phyloP scores from a whole-genome alignment of 1,140 invertebrate species.

The Cardiocondyla obscurior region DNA sequence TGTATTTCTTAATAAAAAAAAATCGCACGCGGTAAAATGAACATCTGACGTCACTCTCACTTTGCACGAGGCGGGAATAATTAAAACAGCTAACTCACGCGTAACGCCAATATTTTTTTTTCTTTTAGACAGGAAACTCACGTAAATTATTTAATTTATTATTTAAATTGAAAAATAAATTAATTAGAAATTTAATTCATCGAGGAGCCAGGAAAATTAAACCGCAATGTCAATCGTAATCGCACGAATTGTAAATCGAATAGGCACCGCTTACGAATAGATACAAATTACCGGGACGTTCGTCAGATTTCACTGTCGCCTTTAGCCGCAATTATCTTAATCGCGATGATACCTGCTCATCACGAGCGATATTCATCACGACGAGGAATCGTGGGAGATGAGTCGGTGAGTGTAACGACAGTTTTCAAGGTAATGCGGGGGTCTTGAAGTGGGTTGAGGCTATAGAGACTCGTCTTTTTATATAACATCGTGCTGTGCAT shows the following conservation, averaged over 20 bases:
- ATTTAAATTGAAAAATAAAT: slow-evolving; percentile 2
- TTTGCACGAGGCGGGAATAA: too few relatives aligned
- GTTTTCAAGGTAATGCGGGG: slow-evolving; percentile 70
- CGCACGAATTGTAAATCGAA: not conserved
- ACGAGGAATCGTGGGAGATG: slow-evolving; percentile 8
- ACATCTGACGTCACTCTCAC: too few relatives aligned
- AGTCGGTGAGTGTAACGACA: slow-evolving; percentile 55
- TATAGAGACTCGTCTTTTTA: slow-evolving; percentile 68
- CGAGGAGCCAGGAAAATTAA: not conserved
- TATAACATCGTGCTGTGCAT: slow-evolving; percentile 66
- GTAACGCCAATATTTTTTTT: too few relatives aligned
- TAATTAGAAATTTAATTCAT: not conserved
- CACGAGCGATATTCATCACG: slow-evolving; percentile 30
- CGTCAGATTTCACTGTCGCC: slow-evolving; percentile 17
- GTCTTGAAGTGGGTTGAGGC: slow-evolving; percentile 77
- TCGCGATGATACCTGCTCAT: slow-evolving; percentile 32
- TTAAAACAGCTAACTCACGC: too few relatives aligned
- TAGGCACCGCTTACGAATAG: slow-evolving; percentile 1
- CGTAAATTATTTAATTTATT: not conserved
- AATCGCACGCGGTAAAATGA: too few relatives aligned
- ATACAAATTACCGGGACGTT: not conserved
- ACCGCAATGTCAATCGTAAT: not conserved
- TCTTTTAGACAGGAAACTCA: too few relatives aligned
- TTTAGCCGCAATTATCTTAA: slow-evolving; percentile 33
- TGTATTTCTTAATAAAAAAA: too few relatives aligned